Base-by-base conservation (phyloP, 2,888 invertebrate species). In the Emmelina monodactyla region DNA sequence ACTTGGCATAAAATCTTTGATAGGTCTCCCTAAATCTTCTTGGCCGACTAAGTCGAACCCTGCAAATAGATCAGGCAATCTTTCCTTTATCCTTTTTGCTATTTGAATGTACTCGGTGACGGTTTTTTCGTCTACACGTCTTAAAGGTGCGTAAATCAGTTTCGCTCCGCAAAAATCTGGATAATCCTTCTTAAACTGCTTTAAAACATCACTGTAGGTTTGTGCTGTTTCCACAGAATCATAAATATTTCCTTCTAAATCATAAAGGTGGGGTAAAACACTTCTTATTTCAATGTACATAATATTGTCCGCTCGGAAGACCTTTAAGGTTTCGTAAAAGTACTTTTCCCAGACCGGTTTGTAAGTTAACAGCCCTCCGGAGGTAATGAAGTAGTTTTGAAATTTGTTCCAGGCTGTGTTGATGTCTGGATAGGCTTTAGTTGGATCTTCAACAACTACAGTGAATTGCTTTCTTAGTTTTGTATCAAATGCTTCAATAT, bases 11-110 rank as follows among this genome's bases (percentile, higher is more conserved):
- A 86, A 89, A 1, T 84, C 71, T 22, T 76, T 64, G 0, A 87
- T 62, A 0, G 88, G 85, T 14, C 65, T 54, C 0, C 91, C 90
- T 36, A 82, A 64, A 50, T 92, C 92, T 63, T 92, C 92, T 52
- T 89, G 89, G 0, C 91, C 91, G 0, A 92, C 91, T 38, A 93
- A 75, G 71, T 92, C 92, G 43, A 92, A 91, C 9, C 92, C 92
- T 10, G 85, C 87, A n/a, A 92, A 61, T 45, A 89, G 88, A 38
- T 83, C 72, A 0, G 91, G 89, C 49, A 85, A 81, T 28, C 55
- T 53, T 1, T 48, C 54, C 53, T 84, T 78, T n/a, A 85, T 58
- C 43, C 54, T 43, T 37, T 49, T 61, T 0, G 75, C 71, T n/a
- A 46, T 69, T 37, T 55, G 41, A 11, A 87, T 55, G 48, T 86